These are phyloP conservation scores for Drosophila dives DNA, from an alignment of 2,888 invertebrate genomes.

Conservation along the genomic window DNA sequence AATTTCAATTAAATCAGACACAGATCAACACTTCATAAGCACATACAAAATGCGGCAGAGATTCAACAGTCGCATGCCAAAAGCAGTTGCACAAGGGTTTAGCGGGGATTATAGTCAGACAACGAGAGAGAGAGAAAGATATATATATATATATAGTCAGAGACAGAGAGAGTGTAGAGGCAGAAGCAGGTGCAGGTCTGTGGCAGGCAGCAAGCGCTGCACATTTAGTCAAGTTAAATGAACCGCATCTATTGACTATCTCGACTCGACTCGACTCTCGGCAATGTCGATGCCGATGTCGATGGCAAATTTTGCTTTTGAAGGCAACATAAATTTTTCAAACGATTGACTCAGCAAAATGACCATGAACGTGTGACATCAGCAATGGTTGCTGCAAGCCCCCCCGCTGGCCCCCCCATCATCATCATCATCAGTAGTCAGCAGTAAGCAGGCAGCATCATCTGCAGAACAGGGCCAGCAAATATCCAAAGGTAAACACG, in stretches of 20 bases:
- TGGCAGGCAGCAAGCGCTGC: conserved; percentile 58
- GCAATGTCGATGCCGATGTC: conserved; percentile 21
- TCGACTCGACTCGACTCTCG: conserved; percentile 32
- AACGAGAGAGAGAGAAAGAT: background rate
- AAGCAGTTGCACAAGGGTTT: conserved; percentile 2
- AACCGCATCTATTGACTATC: conserved; percentile 81
- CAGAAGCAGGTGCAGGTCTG: conserved; percentile 12
- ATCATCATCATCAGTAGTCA: conserved; percentile 26
- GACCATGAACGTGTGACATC: conserved; percentile 79
- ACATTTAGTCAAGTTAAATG: conserved; percentile 78
- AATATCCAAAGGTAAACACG: conserved; percentile 75
- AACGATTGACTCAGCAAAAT: conserved; percentile 80
- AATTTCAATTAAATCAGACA: conserved; percentile 74
- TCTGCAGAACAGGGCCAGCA: conserved; percentile 41
- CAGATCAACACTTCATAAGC: conserved; percentile 75
- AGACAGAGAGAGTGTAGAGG: background rate
- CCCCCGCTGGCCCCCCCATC: background rate
- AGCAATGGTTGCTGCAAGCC: conserved; percentile 51
- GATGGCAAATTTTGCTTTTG: conserved; percentile 75
- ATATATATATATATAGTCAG: background rate
- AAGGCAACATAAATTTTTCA: conserved; percentile 80
- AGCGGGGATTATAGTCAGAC: conserved; percentile 1
- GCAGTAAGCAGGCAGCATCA: conserved; percentile 24
- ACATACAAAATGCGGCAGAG: conserved; percentile 11
- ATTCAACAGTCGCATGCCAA: conserved; percentile 25